Evolutionary conservation across 2,888 invertebrate species (phyloP).

Genomic region (Agrilus cyanescens): DNA sequence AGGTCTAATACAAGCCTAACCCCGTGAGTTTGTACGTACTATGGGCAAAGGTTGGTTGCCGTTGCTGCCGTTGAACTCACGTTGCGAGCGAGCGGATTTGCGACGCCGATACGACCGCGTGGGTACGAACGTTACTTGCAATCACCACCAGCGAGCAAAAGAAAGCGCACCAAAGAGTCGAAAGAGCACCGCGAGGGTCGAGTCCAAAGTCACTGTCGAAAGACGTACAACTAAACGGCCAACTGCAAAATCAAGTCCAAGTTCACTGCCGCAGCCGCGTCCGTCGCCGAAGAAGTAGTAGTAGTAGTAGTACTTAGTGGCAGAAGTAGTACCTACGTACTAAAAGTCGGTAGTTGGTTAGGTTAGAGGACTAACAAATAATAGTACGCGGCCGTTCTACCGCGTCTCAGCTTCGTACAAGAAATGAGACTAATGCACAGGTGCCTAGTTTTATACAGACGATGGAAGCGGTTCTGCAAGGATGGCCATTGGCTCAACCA

Average conservation of each 20-base stretch:
- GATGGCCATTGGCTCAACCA: slow-evolving; percentile 26
- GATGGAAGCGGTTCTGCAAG: slow-evolving; percentile 24
- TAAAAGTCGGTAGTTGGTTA: slow-evolving; percentile 1
- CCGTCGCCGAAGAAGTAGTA: slow-evolving; percentile 5
- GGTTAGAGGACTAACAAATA: neutral
- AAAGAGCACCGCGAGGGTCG: too few species aligned
- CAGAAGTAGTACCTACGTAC: neutral
- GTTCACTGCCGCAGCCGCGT: slow-evolving; percentile 17
- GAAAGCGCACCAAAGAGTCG: too few species aligned
- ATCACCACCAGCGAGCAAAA: too few species aligned
- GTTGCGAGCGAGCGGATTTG: too few species aligned
- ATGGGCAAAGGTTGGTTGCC: too few species aligned
- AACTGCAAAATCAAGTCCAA: slow-evolving; percentile 19
- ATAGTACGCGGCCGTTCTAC: slow-evolving; percentile 11
- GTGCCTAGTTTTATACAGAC: slow-evolving; percentile 32
- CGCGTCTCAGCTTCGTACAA: slow-evolving; percentile 18
- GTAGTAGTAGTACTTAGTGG: neutral
- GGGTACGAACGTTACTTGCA: too few species aligned
- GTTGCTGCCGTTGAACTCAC: too few species aligned
- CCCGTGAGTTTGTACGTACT: too few species aligned
- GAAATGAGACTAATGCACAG: slow-evolving; percentile 32
- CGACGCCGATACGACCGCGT: too few species aligned
- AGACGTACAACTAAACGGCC: slow-evolving; percentile 14
- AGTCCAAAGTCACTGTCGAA: slow-evolving; percentile 22
- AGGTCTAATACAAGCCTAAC: too few species aligned